phyloP scores from a whole-genome alignment of 2,888 invertebrate species.

The Zele albiditarsus region DNA sequence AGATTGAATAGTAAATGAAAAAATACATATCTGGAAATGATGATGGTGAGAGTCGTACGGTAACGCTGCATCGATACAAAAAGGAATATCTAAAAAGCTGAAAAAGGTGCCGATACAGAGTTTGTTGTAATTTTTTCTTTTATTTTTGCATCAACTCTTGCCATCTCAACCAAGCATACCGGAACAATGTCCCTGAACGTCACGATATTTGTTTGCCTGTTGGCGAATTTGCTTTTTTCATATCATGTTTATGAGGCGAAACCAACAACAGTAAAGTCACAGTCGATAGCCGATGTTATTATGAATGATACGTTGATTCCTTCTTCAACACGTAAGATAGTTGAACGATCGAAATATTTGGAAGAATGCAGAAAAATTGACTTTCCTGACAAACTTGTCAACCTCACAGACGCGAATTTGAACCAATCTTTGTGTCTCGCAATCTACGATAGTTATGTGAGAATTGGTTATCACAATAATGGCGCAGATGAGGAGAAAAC shows the following conservation, averaged over 20 bases:
- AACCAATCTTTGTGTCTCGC: slow-evolving; percentile 54
- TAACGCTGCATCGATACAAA: too few species aligned
- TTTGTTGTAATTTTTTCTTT: too few species aligned
- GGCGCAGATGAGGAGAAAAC: too few species aligned
- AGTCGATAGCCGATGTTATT: slow-evolving; percentile 30
- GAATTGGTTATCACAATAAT: slow-evolving; percentile 45
- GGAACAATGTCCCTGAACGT: background rate
- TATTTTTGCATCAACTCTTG: too few species aligned
- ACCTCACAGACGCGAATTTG: background rate
- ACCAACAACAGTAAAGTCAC: background rate
- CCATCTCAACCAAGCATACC: background rate
- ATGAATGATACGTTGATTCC: slow-evolving; percentile 30
- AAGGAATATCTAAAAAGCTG: too few species aligned
- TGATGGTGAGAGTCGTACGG: too few species aligned
- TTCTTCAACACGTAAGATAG: slow-evolving; percentile 6
- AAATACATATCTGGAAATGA: too few species aligned
- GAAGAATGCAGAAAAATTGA: slow-evolving; percentile 28
- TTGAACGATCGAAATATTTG: slow-evolving; percentile 27
- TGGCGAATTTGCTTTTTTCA: slow-evolving; percentile 3
- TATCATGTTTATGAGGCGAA: background rate
- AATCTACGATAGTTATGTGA: slow-evolving; percentile 50
- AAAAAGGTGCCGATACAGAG: too few species aligned
- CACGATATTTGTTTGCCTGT: background rate
- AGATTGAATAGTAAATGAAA: too few species aligned
- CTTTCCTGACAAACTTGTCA: background rate